Evolutionary conservation across 2,888 invertebrate species (phyloP), one percentile per base, ranked within the genome.

Genomic region (Microctonus brassicae): DNA sequence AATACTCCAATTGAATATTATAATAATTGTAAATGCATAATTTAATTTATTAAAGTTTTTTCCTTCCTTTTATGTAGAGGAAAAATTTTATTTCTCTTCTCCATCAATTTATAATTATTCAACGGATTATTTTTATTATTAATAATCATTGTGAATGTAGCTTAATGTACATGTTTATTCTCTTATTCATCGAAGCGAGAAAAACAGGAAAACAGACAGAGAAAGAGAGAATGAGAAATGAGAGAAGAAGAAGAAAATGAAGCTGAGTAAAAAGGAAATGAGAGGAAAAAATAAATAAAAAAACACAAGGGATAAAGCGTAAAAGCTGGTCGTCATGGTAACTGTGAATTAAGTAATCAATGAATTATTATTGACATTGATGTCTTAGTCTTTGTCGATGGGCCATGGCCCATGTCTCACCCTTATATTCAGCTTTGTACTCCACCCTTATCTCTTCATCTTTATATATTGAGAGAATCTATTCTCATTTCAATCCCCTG

Each of bases 301-400:
- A 29, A 11, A 34, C 22, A 47, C 55, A 57, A 53, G 42, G 26
- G 61, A 61, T 68, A 55, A 55, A 39, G 36, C 34, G 71, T 29
- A 29, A 65, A 76, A 76, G 75, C 58, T 80, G 84, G 86, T 87
- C 78, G 82, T 80, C 86, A 85, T 83, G 82, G 86, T 68, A 82
- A 86, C 86, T 83, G 77, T 82, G 86, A 86, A 86, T 86, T 86
- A 84, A 86, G 85, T 86, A 87, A 86, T 86, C 86, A 85, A 86
- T 86, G 86, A 87, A 86, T 87, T 87, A 86, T 87, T 87, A 87
- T 87, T 86, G 87, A 86, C 86, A 86, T 85, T 87, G 86, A 86
- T 85, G 86, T 85, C 86, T 84, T 84, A 83, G 81, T 78, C 83
- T 80, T 78, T 73, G 75, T 76, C 47, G 77, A 66, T 76, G 75